Percentiles rank a stretch among this genome's conserved stretches.
Conservation (phyloP, 2,888 invertebrate species). For the Chrysodeixis includens region DNA sequence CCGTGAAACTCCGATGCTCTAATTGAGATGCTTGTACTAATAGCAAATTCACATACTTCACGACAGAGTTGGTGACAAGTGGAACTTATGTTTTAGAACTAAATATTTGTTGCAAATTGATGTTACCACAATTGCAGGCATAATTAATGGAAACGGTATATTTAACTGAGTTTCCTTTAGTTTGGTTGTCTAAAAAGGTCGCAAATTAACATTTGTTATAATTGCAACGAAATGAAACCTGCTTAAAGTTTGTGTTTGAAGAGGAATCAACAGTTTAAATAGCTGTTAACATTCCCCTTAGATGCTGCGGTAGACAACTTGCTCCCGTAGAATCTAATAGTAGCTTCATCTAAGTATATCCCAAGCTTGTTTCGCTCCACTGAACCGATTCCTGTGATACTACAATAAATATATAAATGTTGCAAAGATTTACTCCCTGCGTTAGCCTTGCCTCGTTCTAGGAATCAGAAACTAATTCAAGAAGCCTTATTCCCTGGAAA, state of each 20-base stretch:
- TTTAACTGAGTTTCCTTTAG: not conserved
- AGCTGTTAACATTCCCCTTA: slow-evolving; percentile 7
- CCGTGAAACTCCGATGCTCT: slow-evolving; percentile 27
- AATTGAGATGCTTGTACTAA: slow-evolving; percentile 41
- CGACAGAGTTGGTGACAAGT: slow-evolving; percentile 19
- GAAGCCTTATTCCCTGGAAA: slow-evolving; percentile 56
- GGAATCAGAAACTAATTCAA: slow-evolving; percentile 49
- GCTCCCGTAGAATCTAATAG: slow-evolving; percentile 20
- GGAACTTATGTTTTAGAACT: slow-evolving; percentile 22
- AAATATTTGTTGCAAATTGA: not conserved
- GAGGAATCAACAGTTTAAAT: slow-evolving; percentile 4
- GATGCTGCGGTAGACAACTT: slow-evolving; percentile 13
- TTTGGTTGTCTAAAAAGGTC: not conserved
- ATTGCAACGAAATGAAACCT: not conserved
- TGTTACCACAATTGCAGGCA: not conserved
- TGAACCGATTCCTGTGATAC: slow-evolving; percentile 46
- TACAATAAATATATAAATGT: slow-evolving; percentile 45
- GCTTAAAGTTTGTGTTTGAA: not conserved
- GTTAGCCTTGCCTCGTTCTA: slow-evolving; percentile 48
- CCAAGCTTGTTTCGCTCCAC: slow-evolving; percentile 42
- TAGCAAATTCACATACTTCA: slow-evolving; percentile 31
- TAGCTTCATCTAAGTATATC: slow-evolving; percentile 29
- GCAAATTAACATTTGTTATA: not conserved
- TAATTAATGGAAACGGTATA: not conserved
- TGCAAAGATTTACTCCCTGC: slow-evolving; percentile 41